These are phyloP conservation scores for Polypedilum vanderplanki DNA, from an alignment of 1,140 invertebrate genomes.

Conservation along the genomic window DNA sequence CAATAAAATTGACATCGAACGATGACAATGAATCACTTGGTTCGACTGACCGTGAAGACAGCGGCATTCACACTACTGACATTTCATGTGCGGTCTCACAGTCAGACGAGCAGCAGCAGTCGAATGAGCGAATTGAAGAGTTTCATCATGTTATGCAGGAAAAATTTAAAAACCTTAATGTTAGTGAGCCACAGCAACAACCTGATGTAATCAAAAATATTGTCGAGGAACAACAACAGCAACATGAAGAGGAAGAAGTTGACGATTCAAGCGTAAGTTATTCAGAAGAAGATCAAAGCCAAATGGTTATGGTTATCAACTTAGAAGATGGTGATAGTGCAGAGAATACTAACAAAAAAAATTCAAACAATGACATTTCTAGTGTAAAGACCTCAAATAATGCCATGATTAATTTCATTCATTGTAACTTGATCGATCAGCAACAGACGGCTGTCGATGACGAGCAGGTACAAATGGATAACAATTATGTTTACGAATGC, in stretches of 20 bases:
- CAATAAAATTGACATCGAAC: slow-evolving; percentile 43
- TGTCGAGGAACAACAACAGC: slow-evolving; percentile 38
- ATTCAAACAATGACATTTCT: neutral
- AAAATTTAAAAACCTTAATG: slow-evolving; percentile 42
- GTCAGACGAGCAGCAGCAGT: slow-evolving; percentile 56
- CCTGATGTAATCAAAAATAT: neutral
- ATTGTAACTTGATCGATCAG: slow-evolving; percentile 12
- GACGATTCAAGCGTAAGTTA: slow-evolving; percentile 50
- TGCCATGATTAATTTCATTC: slow-evolving; percentile 12
- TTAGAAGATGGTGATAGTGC: neutral
- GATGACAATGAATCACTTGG: slow-evolving; percentile 47
- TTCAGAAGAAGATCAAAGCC: neutral
- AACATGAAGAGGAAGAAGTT: slow-evolving; percentile 48
- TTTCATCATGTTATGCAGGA: slow-evolving; percentile 45
- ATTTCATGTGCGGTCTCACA: slow-evolving; percentile 69
- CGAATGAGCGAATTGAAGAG: slow-evolving; percentile 34
- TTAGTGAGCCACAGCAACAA: slow-evolving; percentile 26
- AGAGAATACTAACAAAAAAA: neutral
- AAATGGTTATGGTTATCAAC: slow-evolving; percentile 1
- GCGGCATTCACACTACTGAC: slow-evolving; percentile 72
- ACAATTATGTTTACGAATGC: neutral
- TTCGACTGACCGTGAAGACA: slow-evolving; percentile 70
- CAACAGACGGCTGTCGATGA: neutral
- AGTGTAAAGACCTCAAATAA: neutral
- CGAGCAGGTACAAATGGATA: neutral